A percentile compares a stretch with the other conserved stretches of the same genome.
phyloP scores from a whole-genome alignment of 2,113 vertebrate species.

The Epinephelus moara region DNA sequence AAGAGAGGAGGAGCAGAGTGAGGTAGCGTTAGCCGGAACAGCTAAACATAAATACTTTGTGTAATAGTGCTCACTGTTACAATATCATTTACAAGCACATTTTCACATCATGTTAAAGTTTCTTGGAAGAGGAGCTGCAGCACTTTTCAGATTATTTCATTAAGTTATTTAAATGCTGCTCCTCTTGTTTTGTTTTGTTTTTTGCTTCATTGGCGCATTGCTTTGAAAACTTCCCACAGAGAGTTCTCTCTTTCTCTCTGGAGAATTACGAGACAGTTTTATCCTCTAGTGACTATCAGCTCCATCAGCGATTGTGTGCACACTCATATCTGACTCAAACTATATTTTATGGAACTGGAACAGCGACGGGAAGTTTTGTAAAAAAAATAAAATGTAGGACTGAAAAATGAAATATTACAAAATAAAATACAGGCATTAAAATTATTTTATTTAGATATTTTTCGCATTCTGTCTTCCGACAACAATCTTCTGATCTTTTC shows the following conservation, averaged over 20 bases:
- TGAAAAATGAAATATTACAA: too few species aligned
- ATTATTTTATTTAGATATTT: too few species aligned
- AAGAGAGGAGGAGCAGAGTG: neutral
- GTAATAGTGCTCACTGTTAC: conserved; percentile 3
- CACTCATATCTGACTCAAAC: neutral
- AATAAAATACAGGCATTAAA: too few species aligned
- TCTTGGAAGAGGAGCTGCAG: neutral
- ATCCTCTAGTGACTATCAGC: conserved; percentile 3
- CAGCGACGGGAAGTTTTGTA: too few species aligned
- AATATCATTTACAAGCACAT: neutral
- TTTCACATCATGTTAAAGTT: conserved; percentile 20
- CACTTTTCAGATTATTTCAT: neutral
- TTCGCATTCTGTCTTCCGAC: too few species aligned
- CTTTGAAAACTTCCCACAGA: conserved; percentile 31
- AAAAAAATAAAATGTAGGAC: too few species aligned
- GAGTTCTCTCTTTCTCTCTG: neutral
- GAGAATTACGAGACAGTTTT: conserved; percentile 18
- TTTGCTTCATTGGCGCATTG: neutral
- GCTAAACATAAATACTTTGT: neutral
- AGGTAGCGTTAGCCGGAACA: neutral
- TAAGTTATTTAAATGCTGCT: conserved; percentile 24
- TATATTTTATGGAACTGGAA: neutral
- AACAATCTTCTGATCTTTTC: too few species aligned
- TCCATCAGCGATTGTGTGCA: conserved; percentile 5
- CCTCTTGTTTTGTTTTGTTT: conserved; percentile 16